Percentiles rank a stretch among this genome's conserved stretches.
These are phyloP conservation scores for Drosophila punjabiensis DNA, from an alignment of 1,140 invertebrate genomes.

Conservation along the genomic window DNA sequence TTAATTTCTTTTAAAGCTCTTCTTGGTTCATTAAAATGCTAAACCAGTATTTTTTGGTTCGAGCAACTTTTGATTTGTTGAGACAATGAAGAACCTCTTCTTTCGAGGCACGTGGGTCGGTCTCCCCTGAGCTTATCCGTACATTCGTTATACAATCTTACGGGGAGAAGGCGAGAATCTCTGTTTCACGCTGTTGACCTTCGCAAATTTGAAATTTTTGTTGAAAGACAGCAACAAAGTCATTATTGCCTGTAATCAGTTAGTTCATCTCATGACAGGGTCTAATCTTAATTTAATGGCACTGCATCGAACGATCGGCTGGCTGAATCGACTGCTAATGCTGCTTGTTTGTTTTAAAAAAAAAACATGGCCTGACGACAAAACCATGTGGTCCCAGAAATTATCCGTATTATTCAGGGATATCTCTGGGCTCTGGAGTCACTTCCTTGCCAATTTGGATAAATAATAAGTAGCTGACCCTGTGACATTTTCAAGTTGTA, in stretches of 20 bases:
- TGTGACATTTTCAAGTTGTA: conserved; percentile 13
- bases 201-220: conserved; percentile 1
- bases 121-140: neutral
- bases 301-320: conserved; percentile 20
- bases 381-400: neutral
- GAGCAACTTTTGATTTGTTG: conserved; percentile 17
- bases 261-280: conserved; percentile 21
- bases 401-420: neutral
- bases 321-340: neutral
- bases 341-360: neutral
- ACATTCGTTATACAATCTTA: neutral
- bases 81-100: conserved; percentile 1
- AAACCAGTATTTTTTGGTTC: conserved; percentile 28
- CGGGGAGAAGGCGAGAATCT: neutral
- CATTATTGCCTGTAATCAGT: conserved; percentile 23
- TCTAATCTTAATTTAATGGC: conserved; percentile 4
- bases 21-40: neutral
- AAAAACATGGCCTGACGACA: conserved; percentile 19
- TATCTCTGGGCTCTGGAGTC: neutral
- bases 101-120: neutral
- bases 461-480: conserved; percentile 17
- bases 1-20: neutral
- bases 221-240: conserved; percentile 9
- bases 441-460: conserved; percentile 2
- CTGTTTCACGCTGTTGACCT: conserved; percentile 3